Conservation (phyloP, 2,113 vertebrate species). For the Neogobius melanostomus region DNA sequence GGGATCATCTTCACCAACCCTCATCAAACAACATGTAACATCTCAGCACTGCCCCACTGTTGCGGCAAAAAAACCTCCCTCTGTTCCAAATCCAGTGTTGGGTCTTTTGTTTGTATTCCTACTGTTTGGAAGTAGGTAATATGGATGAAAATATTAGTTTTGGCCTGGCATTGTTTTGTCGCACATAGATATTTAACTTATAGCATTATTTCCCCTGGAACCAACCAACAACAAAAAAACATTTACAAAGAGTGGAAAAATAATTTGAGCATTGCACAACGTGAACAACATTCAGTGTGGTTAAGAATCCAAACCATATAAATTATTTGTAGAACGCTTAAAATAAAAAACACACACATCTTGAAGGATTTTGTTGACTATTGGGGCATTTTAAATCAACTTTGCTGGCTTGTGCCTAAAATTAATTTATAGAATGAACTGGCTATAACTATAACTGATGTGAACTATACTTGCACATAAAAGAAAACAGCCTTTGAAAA, state of each 20-base stretch:
- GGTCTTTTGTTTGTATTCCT: slow-evolving; percentile 5
- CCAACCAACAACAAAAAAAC: too few species aligned
- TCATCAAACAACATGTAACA: slow-evolving; percentile 54
- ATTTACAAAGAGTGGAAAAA: slow-evolving; percentile 51
- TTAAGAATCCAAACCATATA: slow-evolving; percentile 3
- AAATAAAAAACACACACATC: slow-evolving; percentile 13
- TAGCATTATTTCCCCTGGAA: too few species aligned
- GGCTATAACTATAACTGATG: slow-evolving; percentile 12
- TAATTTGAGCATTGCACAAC: slow-evolving; percentile 22
- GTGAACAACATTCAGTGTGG: not conserved
- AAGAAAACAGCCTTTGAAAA: slow-evolving; percentile 8
- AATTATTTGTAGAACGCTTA: too few species aligned
- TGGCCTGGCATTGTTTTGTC: slow-evolving; percentile 8
- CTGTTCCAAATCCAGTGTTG: slow-evolving; percentile 37
- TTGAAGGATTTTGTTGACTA: slow-evolving; percentile 10
- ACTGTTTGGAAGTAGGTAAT: not conserved
- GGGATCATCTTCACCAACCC: slow-evolving; percentile 65
- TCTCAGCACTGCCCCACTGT: slow-evolving; percentile 73
- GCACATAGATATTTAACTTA: not conserved
- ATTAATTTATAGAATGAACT: slow-evolving; percentile 26
- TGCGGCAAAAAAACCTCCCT: slow-evolving; percentile 36
- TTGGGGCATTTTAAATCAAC: not conserved
- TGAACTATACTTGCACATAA: slow-evolving; percentile 18
- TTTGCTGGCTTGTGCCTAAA: slow-evolving; percentile 1
- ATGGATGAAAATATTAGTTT: slow-evolving; percentile 7